phyloP scores from a whole-genome alignment of 1,140 invertebrate species.

The Leptopilina clavipes region DNA sequence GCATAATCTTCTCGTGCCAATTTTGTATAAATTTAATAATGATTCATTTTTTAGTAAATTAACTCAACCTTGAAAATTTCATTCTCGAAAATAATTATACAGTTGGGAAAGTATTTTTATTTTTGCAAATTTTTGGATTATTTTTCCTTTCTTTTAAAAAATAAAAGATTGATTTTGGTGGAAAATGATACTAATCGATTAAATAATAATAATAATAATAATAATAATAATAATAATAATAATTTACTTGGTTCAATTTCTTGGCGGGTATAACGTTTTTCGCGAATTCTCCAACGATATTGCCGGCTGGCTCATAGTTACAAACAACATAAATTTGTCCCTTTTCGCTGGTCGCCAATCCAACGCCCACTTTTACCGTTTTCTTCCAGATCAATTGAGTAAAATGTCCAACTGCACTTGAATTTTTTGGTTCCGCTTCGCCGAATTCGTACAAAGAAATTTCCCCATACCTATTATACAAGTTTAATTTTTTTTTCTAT shows the following conservation, averaged over 20 bases:
- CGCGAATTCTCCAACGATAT: constrained; percentile 77
- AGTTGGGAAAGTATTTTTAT: too few species aligned
- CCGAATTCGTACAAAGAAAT: constrained; percentile 58
- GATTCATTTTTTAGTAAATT: background rate
- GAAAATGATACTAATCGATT: background rate
- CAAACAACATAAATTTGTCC: constrained; percentile 80
- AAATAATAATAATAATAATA: constrained; percentile 4
- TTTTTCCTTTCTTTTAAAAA: too few species aligned
- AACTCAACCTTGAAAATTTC: background rate
- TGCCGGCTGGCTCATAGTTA: constrained; percentile 83
- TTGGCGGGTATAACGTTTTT: constrained; percentile 75
- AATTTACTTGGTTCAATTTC: constrained; percentile 38
- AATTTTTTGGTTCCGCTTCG: constrained; percentile 35
- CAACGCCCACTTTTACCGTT: constrained; percentile 79
- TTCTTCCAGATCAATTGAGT: constrained; percentile 81
- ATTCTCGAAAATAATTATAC: background rate
- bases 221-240: too few species aligned
- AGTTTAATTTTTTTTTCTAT: background rate
- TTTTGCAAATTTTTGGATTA: too few species aligned
- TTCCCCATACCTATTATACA: constrained; percentile 57
- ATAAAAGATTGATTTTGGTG: background rate
- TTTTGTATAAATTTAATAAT: constrained; percentile 20
- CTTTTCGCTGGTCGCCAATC: constrained; percentile 71
- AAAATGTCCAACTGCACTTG: constrained; percentile 73
- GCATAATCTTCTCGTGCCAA: constrained; percentile 45